Evolutionary conservation across 2,888 invertebrate genomes (phyloP), one percentile per base, ranked within the genome.

Genomic region (Cryptophagus acutangulus): DNA sequence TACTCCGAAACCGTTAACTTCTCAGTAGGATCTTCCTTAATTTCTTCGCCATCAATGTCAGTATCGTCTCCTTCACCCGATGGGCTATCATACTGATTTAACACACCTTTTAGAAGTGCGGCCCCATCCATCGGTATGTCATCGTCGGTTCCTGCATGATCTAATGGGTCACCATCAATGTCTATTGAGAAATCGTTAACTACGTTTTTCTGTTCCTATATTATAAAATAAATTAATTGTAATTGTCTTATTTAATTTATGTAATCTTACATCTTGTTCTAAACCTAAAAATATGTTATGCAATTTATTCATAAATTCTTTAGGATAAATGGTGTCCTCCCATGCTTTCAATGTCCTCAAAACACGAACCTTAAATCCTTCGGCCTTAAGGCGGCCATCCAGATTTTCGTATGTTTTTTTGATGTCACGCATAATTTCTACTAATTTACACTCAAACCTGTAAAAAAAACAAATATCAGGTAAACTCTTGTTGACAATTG

Each of bases 311-410:
- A 99, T 75, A 69, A 88, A 89, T 51, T 96, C 94, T 41, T 87
- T 86, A 0, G 96, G 89, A 73, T 97, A 99, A 45, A 99, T 83
- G 84, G 93, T 93, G 65, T 99, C 97, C 67, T 96, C 95, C 96
- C 99, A 97, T 1, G 95, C 92, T 61, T 90, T 82, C 65, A 97
- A 81, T 55, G 91, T 87, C 59, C 87, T 80, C 65, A 92, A 82
- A 18, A 96, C 88, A 31, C 95, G 74, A 41, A 86, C 82, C 62
- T 94, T 91, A 70, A 95, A 94, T 20, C 94, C 93, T 71, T 99
- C 97, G n/a, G 93, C 93, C 73, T 92, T 91, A 38, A 95, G 71
- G 38, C 89, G 74, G 49, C 87, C 87, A 54, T 89, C 88, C 53
- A 92, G 81, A 25, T 75, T 77, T 51, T 79, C 79, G 62, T 84